Evolutionary conservation across 2,888 invertebrate genomes (phyloP), one percentile per base, ranked within the genome.

Genomic region (Meiosimyza decipiens): DNA sequence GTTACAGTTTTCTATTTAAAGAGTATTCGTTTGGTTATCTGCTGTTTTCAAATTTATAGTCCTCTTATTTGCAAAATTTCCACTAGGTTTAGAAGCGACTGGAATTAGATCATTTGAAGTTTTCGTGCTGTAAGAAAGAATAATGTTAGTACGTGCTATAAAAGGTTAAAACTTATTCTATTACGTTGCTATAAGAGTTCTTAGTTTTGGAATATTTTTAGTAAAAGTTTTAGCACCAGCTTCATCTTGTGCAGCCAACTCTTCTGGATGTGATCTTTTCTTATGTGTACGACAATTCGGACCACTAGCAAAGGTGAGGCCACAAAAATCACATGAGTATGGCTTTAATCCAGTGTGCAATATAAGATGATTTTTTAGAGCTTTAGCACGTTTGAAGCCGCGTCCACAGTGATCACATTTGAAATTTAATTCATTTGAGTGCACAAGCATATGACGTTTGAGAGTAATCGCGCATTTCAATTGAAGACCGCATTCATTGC

Each of bases 281-380:
- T 86, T 85, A 74, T 87, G 86, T 59, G 82, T 83, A 18, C 86
- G 83, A 63, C 86, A 85, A 73, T 86, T 86, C 22, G 86, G 83
- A 15, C 86, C 86, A 60, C 85, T 84, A 59, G 86, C 85, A 73
- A 87, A 87, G 0, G 84, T 85, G 72, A 84, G 84, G 54, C 86
- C 85, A 69, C 87, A 87, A 73, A 87, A 87, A 63, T 85, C 84
- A 59, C 86, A 87, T 4, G 82, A 77, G 74, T 87, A 86, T 0
- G 86, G 86, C 52, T 86, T 82, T 0, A 86, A 73, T 0, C 86
- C 86, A 0, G 84, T 85, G 49, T 86, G 86, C 22, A 86, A 71
- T n/a, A 86, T 83, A 1, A 86, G 80, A 77, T 86, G 86, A 72
- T 82, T 85, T 67, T 86, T 84, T 0, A 86, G 78, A 0, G 85